Percentiles rank a stretch among this genome's conserved stretches.
phyloP scores from a whole-genome alignment of 2,797 vertebrate genomes.

The Cephalopachus bancanus region DNA sequence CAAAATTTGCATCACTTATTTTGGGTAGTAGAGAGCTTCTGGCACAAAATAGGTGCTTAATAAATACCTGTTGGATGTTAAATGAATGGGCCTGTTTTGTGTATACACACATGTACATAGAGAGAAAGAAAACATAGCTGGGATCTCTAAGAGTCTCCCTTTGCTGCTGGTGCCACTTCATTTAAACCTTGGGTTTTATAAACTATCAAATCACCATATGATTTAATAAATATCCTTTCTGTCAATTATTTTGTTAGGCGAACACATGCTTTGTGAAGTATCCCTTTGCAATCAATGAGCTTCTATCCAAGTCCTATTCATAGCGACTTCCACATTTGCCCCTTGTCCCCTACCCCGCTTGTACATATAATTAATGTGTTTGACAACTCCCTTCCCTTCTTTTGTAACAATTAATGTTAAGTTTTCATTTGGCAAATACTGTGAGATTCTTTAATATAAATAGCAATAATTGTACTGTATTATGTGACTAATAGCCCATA shows the following conservation, averaged over 20 bases:
- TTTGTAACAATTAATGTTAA: slow-evolving; percentile 48
- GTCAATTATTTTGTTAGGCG: slow-evolving; percentile 49
- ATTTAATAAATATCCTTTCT: slow-evolving; percentile 58
- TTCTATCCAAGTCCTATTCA: slow-evolving; percentile 17
- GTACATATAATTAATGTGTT: slow-evolving; percentile 37
- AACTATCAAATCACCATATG: slow-evolving; percentile 21
- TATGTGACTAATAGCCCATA: slow-evolving; percentile 18
- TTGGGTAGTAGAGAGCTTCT: background rate
- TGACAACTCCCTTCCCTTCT: slow-evolving; percentile 18
- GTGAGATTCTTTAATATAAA: slow-evolving; percentile 65
- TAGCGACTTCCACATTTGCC: slow-evolving; percentile 1
- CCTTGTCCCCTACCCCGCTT: background rate
- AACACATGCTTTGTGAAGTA: slow-evolving; percentile 50
- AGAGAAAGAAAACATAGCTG: background rate
- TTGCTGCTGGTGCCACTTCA: background rate
- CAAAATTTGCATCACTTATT: background rate
- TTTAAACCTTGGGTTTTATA: slow-evolving; percentile 65
- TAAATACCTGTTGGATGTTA: background rate
- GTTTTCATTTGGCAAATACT: slow-evolving; percentile 62
- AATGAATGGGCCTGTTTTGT: slow-evolving; percentile 17
- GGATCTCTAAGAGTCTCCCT: slow-evolving; percentile 1
- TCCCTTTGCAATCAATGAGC: slow-evolving; percentile 34
- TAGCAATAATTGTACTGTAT: slow-evolving; percentile 54
- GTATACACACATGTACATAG: background rate
- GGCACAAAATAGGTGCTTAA: slow-evolving; percentile 39